These are phyloP conservation scores for Pogonognathellus flavescens DNA, from an alignment of 1,140 invertebrate species.

Conservation along the genomic window DNA sequence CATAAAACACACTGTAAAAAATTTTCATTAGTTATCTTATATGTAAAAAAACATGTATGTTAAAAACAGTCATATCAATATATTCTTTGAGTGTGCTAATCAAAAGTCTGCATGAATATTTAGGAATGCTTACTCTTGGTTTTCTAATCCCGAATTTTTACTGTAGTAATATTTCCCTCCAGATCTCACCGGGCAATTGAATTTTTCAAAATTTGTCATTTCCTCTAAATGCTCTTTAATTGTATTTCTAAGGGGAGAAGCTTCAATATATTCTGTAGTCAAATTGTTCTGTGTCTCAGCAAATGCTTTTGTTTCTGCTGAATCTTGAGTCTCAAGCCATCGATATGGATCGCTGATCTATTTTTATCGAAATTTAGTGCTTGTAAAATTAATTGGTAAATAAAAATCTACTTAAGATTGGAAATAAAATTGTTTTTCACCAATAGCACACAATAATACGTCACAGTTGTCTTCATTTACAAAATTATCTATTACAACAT, in stretches of 20 bases:
- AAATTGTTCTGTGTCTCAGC: background rate
- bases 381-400: background rate
- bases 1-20: conserved; percentile 83
- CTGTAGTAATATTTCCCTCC: conserved; percentile 5
- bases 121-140: background rate
- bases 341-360: background rate
- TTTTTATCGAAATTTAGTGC: background rate
- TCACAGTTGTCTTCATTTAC: no score
- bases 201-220: background rate
- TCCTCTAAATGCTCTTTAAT: conserved; percentile 27
- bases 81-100: no score
- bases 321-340: background rate
- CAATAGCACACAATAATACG: no score
- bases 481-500: background rate
- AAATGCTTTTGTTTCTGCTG: background rate
- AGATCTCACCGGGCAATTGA: background rate
- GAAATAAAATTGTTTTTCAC: no score
- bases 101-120: no score
- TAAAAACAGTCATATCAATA: no score
- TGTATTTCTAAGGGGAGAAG: background rate
- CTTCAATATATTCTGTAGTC: background rate
- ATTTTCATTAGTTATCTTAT: background rate
- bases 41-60: no score
- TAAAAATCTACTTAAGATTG: no score
- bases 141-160: background rate